Evolutionary conservation across 2,797 vertebrate species (phyloP).

Genomic region (Coreius guichenoti): DNA sequence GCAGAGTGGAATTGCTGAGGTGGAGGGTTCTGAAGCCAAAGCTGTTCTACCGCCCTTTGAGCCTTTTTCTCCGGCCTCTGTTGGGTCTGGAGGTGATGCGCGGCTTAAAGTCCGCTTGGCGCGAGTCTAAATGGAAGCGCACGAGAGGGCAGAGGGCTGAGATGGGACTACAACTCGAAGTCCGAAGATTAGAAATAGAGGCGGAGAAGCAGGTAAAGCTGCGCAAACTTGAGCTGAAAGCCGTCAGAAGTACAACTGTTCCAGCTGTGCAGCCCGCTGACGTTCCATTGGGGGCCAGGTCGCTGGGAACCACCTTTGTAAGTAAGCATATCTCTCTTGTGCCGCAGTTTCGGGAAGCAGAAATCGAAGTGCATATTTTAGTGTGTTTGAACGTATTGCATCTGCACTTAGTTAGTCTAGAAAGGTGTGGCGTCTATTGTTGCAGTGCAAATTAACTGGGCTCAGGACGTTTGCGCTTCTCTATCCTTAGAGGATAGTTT

Average conservation of each 20-base stretch:
- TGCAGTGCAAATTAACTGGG: not conserved
- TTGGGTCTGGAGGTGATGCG: not conserved
- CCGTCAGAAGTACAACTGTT: not conserved
- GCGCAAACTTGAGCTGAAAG: not conserved
- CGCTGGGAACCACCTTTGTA: not conserved
- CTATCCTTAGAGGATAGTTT: not conserved
- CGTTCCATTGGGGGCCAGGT: not conserved
- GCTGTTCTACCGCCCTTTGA: not conserved
- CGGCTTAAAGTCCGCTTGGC: not conserved
- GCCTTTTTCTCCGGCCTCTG: too few relatives aligned
- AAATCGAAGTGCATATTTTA: too few relatives aligned
- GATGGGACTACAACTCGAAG: not conserved
- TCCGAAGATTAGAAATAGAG: not conserved
- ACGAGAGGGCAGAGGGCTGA: not conserved
- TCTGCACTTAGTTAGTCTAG: not conserved
- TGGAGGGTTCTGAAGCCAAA: not conserved
- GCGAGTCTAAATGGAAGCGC: not conserved
- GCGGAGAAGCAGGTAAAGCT: not conserved
- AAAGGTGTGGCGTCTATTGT: not conserved
- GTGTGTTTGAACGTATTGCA: not conserved
- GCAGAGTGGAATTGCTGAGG: not conserved
- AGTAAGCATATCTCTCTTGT: not conserved
- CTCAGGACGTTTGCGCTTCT: not conserved
- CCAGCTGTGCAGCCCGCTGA: too few relatives aligned
- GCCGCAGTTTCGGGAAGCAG: too few relatives aligned